A percentile compares a stretch with the other conserved stretches of the same genome.
Conservation (phyloP, 1,140 invertebrate species). For the Wiebesia pumilae region DNA sequence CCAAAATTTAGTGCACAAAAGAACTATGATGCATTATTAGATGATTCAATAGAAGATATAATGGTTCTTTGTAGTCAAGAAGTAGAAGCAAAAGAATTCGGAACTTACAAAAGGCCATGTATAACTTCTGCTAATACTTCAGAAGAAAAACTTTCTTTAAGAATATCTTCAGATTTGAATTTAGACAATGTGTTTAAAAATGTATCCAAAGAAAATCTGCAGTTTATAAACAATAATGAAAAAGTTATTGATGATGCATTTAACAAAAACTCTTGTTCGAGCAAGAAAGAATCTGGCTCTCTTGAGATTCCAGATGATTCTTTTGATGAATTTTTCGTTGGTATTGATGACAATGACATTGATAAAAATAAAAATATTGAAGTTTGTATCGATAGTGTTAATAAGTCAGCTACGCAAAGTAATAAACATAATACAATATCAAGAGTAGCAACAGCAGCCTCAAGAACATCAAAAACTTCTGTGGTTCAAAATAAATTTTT, state of each 20-base stretch:
- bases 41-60: constrained; percentile 66
- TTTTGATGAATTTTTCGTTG: constrained; percentile 50
- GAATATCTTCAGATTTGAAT: background rate
- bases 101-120: constrained; percentile 6
- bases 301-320: constrained; percentile 54
- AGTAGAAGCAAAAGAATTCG: constrained; percentile 61
- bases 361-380: constrained; percentile 26
- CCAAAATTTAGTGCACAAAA: background rate
- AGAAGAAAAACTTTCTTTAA: constrained; percentile 4
- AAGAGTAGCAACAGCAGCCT: background rate
- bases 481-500: constrained; percentile 30
- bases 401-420: background rate
- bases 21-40: constrained; percentile 62
- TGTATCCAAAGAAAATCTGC: constrained; percentile 29
- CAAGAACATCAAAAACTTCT: background rate
- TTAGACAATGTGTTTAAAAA: constrained; percentile 22
- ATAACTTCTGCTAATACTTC: constrained; percentile 5
- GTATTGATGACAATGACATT: constrained; percentile 43
- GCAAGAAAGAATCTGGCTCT: constrained; percentile 28
- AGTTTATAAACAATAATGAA: constrained; percentile 6
- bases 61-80: constrained; percentile 67
- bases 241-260: constrained; percentile 13
- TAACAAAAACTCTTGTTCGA: constrained; percentile 4
- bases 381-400: constrained; percentile 7
- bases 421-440: background rate